Base-by-base conservation (phyloP, 2,888 invertebrate species). In the Drosophila pegasa region DNA sequence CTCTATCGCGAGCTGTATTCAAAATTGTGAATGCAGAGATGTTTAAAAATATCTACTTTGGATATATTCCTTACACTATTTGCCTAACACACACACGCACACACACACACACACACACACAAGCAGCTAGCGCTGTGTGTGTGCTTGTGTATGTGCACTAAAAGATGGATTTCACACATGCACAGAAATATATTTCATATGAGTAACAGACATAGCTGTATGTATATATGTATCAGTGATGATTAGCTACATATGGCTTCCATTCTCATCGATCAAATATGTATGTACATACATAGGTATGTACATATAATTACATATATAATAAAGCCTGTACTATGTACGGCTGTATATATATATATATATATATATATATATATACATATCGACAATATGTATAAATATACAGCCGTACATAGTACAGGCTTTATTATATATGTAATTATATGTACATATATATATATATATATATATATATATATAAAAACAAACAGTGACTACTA, bases 401-500 rank as follows among this genome's bases (percentile, higher is more conserved):
- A 3, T 20, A 62, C n/a, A n/a, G n/a, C n/a, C n/a, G n/a, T n/a
- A n/a, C n/a, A n/a, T n/a, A n/a, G n/a, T n/a, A n/a, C n/a, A n/a
- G n/a, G n/a, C n/a, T n/a, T n/a, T n/a, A n/a, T n/a, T n/a, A 8
- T 47, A 18, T 57, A 37, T 22, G 59, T 47, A 41, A 5, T 50
- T 47, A 18, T 33, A 41, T 33, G 12, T 51, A 56, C 22, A 12
- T 6, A 12, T 40, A 20, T 40, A n/a, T n/a, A 22, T 48, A 20
- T 20, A 38, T 48, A 12, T 38, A 38, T 37, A 18, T 9, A 41
- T 14, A 20, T 22, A n/a, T 12, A 31, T 18, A 3, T 20, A 62
- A 37, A 45, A 40, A 51, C 51, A 80, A 71, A 61, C 64, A 52
- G 71, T 87, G 78, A 78, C 75, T 85, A 67, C 56, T 45, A 63